These are phyloP conservation scores for Oligia latruncula DNA, from an alignment of 2,888 invertebrate genomes.

Conservation along the genomic window DNA sequence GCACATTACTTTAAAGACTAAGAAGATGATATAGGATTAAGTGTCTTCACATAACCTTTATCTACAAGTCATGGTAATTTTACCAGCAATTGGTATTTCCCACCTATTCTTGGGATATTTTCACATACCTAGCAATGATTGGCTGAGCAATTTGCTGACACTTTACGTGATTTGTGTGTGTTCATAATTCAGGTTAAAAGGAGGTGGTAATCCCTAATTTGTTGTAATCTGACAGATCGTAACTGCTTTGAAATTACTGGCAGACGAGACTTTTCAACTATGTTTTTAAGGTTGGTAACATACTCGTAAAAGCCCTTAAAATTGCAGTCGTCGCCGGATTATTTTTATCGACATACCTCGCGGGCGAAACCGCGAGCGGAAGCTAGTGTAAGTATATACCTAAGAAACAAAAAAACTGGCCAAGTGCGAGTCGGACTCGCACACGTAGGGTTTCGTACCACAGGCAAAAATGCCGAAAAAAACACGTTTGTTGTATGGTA, in stretches of 20 bases:
- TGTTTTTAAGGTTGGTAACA: no score
- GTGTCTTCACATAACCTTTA: conserved; percentile 13
- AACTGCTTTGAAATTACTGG: neutral
- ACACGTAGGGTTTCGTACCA: no score
- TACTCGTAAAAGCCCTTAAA: no score
- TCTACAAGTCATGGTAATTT: conserved; percentile 24
- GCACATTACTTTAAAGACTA: conserved; percentile 2
- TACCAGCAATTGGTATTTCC: conserved; percentile 42
- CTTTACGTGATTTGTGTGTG: conserved; percentile 23
- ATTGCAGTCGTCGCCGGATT: no score
- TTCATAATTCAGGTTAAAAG: conserved; percentile 11
- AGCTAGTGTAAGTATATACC: no score
- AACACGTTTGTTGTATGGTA: no score
- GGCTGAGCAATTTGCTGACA: conserved; percentile 23
- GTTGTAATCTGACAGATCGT: conserved; percentile 7
- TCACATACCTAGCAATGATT: conserved; percentile 17
- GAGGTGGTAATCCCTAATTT: conserved; percentile 29
- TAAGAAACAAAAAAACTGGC: no score
- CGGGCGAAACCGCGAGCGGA: no score
- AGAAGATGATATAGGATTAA: conserved; percentile 6
- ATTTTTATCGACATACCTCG: no score
- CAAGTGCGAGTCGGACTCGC: no score
- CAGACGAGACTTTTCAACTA: neutral
- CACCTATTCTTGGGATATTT: conserved; percentile 22
- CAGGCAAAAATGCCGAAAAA: no score